phyloP scores from a whole-genome alignment of 1,140 invertebrate genomes.

The Drosophila bifasciata region DNA sequence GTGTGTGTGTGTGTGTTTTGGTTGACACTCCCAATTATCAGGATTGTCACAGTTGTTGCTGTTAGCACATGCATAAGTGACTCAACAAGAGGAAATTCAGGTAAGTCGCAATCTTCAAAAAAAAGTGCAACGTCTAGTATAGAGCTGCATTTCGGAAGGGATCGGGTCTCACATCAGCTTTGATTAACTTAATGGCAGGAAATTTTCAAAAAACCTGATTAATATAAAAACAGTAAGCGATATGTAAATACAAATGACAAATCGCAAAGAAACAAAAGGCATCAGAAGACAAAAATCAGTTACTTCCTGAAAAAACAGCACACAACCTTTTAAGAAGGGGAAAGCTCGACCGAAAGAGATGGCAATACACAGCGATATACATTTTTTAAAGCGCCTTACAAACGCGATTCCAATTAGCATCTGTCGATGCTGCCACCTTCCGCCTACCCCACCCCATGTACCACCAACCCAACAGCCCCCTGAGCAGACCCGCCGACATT shows the following conservation, averaged over 20 bases:
- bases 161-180: slow-evolving; percentile 15
- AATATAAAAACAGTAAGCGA: slow-evolving; percentile 23
- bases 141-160: not conserved
- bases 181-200: slow-evolving; percentile 52
- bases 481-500: slow-evolving; percentile 6
- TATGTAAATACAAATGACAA: slow-evolving; percentile 61
- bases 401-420: slow-evolving; percentile 75
- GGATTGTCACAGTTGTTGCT: slow-evolving; percentile 58
- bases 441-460: not conserved
- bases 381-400: slow-evolving; percentile 49
- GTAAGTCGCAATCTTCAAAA: slow-evolving; percentile 14
- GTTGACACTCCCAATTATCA: slow-evolving; percentile 71
- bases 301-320: slow-evolving; percentile 65
- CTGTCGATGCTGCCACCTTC: slow-evolving; percentile 45
- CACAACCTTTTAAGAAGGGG: not conserved
- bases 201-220: slow-evolving; percentile 33
- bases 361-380: slow-evolving; percentile 12
- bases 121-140: slow-evolving; percentile 4
- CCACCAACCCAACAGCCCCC: not conserved
- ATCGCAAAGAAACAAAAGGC: slow-evolving; percentile 18
- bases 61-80: slow-evolving; percentile 10
- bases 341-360: slow-evolving; percentile 14
- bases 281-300: slow-evolving; percentile 52
- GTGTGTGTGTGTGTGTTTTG: slow-evolving; percentile 35
- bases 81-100: slow-evolving; percentile 13